Base-by-base conservation (phyloP, 2,888 invertebrate species). In the Agrilus biguttatus region DNA sequence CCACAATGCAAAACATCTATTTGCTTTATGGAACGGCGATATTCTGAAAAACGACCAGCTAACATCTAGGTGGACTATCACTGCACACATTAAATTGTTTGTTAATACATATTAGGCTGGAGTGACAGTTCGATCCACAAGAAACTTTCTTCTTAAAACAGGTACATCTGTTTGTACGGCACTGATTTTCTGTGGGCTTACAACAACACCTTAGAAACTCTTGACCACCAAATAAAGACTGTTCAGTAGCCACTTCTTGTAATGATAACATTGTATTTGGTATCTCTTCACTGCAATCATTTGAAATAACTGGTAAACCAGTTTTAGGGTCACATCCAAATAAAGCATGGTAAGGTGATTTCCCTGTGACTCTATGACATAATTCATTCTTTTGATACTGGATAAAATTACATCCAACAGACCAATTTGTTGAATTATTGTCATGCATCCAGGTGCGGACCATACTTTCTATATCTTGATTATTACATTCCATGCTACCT, bases 391-490 rank as follows among this genome's bases (percentile, higher is more conserved):
- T 53, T 8, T 41, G 39, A 40, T 43, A 49, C 36, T 52, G 50
- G 14, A 51, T 46, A 39, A 51, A 49, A 19, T 43, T 43, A 36
- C 48, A 48, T 8, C 55, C 53, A 17, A 53, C 14, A 23, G 51
- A 46, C 55, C 54, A 54, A 17, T 52, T 47, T 33, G 46, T 48
- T 23, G 50, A 44, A 21, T 53, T 48, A 43, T 54, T 54, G 33
- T 53, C 53, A 28, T 34, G n/a, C 44, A 53, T 46, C 54, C 53
- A 56, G 32, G 48, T 33, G 32, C 47, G 35, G 23, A 55, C 37
- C 57, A 57, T 55, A 40, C 57, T 55, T 47, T 56, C 54, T 5
- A 59, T 51, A 45, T 60, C 58, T 42, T 57, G 53, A 37, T 55
- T 58, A n/a, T 42, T 37, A 41, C 47, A 39, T 40, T 54, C 51